Conservation (phyloP, 2,113 vertebrate genomes). For the Ochotona princeps region DNA sequence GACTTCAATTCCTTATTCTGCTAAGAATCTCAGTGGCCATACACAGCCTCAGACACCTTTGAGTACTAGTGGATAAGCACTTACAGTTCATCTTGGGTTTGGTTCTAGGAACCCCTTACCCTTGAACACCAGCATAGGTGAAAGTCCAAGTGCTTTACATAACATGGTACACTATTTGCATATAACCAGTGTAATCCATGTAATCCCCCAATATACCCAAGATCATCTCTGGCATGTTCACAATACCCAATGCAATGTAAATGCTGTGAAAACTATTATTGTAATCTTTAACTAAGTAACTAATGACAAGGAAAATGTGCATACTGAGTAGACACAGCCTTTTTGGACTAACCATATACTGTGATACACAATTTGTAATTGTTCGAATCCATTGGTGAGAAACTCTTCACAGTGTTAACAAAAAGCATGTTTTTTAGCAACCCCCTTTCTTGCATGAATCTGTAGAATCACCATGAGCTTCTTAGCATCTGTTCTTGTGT, state of each 20-base stretch:
- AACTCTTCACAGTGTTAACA: background rate
- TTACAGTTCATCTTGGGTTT: background rate
- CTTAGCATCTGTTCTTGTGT: background rate
- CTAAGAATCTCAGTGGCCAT: background rate
- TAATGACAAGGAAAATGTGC: background rate
- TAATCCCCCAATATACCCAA: background rate
- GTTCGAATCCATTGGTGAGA: background rate
- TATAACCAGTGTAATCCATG: background rate
- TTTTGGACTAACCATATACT: background rate
- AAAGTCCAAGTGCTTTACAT: background rate
- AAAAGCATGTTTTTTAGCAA: background rate
- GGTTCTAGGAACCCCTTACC: background rate
- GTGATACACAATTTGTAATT: background rate
- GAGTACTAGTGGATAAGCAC: background rate
- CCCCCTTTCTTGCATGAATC: background rate
- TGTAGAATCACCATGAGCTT: background rate
- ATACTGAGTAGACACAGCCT: background rate
- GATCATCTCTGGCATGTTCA: background rate
- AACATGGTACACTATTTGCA: background rate
- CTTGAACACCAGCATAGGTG: background rate
- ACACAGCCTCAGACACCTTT: background rate
- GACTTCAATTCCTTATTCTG: slow-evolving; percentile 28
- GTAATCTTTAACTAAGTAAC: background rate
- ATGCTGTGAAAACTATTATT: background rate
- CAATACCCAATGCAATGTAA: background rate